These are phyloP conservation scores for Rhinoraja longicauda DNA, from an alignment of 2,797 vertebrate species.

Conservation along the genomic window DNA sequence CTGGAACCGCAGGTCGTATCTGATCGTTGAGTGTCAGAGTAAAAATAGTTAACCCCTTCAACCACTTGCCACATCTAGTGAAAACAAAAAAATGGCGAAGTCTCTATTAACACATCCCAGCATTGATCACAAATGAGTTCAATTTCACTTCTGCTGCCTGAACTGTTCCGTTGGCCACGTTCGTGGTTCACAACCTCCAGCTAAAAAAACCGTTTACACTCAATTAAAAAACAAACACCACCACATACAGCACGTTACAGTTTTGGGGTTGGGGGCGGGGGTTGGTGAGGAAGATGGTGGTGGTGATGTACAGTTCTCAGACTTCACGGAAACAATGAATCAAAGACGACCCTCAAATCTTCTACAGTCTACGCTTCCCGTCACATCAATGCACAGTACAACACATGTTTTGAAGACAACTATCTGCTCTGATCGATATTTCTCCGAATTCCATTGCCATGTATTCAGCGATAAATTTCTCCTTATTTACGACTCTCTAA, in stretches of 20 bases:
- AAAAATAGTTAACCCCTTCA: constrained; percentile 33
- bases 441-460: neutral
- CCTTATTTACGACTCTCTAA: constrained; percentile 19
- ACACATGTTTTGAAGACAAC: constrained; percentile 29
- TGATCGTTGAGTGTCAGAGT: constrained; percentile 33
- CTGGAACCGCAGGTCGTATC: constrained; percentile 33
- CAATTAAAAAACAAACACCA: constrained; percentile 66
- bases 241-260: constrained; percentile 61
- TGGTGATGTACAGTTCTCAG: constrained; percentile 58
- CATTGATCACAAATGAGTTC: constrained; percentile 46
- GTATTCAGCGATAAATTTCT: neutral
- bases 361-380: constrained; percentile 66
- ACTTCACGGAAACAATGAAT: constrained; percentile 73
- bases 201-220: constrained; percentile 74
- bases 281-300: too few relatives aligned
- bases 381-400: constrained; percentile 55
- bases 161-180: constrained; percentile 68
- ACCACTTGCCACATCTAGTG: constrained; percentile 19
- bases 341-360: constrained; percentile 68
- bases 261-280: constrained; percentile 54
- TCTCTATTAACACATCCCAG: constrained; percentile 20
- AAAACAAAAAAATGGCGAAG: constrained; percentile 39
- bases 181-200: constrained; percentile 67
- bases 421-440: neutral
- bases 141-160: constrained; percentile 43